Conservation (phyloP, 2,113 vertebrate genomes). For the Laterallus jamaicensis region DNA sequence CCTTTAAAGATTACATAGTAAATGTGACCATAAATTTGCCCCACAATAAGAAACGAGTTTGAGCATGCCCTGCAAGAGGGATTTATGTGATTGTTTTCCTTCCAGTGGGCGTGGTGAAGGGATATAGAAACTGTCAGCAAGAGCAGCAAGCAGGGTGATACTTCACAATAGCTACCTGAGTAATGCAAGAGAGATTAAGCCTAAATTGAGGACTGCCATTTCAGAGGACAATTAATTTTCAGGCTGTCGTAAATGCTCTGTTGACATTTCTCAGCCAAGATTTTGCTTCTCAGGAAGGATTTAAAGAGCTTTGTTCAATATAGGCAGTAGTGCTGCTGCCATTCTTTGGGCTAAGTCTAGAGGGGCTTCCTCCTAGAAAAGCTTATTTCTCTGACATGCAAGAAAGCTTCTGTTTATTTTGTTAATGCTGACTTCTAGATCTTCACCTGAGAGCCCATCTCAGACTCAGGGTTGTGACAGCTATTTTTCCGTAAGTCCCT, state of each 20-base stretch:
- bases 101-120: slow-evolving; percentile 38
- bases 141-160: slow-evolving; percentile 26
- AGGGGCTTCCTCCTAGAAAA: not conserved
- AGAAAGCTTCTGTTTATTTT: not conserved
- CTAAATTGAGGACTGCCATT: slow-evolving; percentile 49
- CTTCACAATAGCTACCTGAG: slow-evolving; percentile 59
- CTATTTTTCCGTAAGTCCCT: not conserved
- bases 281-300: not conserved
- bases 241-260: slow-evolving; percentile 7
- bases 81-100: slow-evolving; percentile 68
- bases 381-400: not conserved
- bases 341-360: not conserved
- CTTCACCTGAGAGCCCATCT: not conserved
- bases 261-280: slow-evolving; percentile 51
- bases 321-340: not conserved
- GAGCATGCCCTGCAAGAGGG: slow-evolving; percentile 44
- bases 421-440: not conserved
- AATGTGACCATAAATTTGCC: slow-evolving; percentile 40
- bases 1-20: slow-evolving; percentile 48
- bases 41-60: slow-evolving; percentile 48
- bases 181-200: slow-evolving; percentile 49
- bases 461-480: not conserved
- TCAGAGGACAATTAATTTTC: slow-evolving; percentile 51
- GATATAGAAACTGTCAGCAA: slow-evolving; percentile 36
- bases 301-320: not conserved